phyloP scores from a whole-genome alignment of 2,797 vertebrate species.

The Rhinichthys osculus region DNA sequence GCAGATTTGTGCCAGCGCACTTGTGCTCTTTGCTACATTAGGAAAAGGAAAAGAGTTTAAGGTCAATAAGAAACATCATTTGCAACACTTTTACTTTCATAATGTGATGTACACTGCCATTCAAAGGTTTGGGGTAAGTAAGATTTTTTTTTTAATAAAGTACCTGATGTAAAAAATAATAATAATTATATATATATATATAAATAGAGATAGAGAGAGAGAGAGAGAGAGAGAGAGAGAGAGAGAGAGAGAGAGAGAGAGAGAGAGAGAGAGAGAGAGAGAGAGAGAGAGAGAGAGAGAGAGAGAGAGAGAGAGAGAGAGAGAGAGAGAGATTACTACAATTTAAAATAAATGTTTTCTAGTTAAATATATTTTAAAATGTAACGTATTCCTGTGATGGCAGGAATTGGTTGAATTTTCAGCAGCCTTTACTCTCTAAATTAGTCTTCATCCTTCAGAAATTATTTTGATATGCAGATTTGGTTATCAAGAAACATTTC shows the following conservation, averaged over 20 bases:
- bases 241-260: too few species aligned
- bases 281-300: too few species aligned
- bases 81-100: not conserved
- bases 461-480: not conserved
- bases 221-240: too few species aligned
- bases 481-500: not conserved
- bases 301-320: too few species aligned
- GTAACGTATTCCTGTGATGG: too few species aligned
- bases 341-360: too few species aligned
- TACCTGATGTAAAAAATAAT: not conserved
- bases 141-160: not conserved
- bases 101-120: not conserved
- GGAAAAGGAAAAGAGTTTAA: not conserved
- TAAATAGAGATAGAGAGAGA: too few species aligned
- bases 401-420: not conserved
- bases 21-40: slow-evolving; percentile 15
- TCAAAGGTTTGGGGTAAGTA: not conserved
- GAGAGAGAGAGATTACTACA: too few species aligned
- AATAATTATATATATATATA: too few species aligned
- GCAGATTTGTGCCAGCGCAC: slow-evolving; percentile 3
- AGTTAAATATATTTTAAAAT: too few species aligned
- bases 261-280: too few species aligned
- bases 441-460: not conserved
- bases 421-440: not conserved
- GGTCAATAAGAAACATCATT: not conserved